phyloP scores from a whole-genome alignment of 2,888 invertebrate genomes.

The Chorisops tibialis region DNA sequence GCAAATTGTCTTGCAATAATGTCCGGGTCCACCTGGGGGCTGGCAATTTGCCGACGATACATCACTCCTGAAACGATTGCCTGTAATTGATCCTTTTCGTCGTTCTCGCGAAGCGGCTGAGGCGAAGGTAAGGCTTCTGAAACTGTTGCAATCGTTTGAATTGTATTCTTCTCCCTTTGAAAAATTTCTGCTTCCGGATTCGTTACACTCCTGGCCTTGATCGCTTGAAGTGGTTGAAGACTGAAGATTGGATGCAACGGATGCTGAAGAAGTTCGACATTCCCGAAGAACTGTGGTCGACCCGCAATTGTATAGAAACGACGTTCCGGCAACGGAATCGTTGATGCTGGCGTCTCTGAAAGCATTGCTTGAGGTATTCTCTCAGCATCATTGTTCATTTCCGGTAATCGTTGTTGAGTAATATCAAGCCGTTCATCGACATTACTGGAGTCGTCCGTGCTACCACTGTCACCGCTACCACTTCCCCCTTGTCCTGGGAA shows the following conservation, averaged over 20 bases:
- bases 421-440: slow-evolving; percentile 31
- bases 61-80: background rate
- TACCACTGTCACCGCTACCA: background rate
- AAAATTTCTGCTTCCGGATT: slow-evolving; percentile 19
- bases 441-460: background rate
- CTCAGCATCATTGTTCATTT: slow-evolving; percentile 27
- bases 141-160: background rate
- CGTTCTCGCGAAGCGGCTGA: slow-evolving; percentile 6
- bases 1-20: slow-evolving; percentile 5
- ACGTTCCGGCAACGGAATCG: slow-evolving; percentile 48
- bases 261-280: slow-evolving; percentile 36
- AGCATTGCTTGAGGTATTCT: slow-evolving; percentile 3
- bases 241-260: slow-evolving; percentile 36
- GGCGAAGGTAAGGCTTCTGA: slow-evolving; percentile 1
- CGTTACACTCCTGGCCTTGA: slow-evolving; percentile 34
- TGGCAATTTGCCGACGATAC: background rate
- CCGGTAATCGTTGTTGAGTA: slow-evolving; percentile 23
- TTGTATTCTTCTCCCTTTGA: background rate
- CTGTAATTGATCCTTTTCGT: background rate
- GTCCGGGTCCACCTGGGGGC: background rate
- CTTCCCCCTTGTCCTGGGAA: background rate
- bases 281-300: slow-evolving; percentile 52
- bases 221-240: slow-evolving; percentile 36
- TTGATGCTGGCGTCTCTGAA: slow-evolving; percentile 35
- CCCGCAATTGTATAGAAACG: slow-evolving; percentile 60